Evolutionary conservation across 2,888 invertebrate genomes (phyloP), one percentile per base, ranked within the genome.

Genomic region (Coelogynopora nodosa): DNA sequence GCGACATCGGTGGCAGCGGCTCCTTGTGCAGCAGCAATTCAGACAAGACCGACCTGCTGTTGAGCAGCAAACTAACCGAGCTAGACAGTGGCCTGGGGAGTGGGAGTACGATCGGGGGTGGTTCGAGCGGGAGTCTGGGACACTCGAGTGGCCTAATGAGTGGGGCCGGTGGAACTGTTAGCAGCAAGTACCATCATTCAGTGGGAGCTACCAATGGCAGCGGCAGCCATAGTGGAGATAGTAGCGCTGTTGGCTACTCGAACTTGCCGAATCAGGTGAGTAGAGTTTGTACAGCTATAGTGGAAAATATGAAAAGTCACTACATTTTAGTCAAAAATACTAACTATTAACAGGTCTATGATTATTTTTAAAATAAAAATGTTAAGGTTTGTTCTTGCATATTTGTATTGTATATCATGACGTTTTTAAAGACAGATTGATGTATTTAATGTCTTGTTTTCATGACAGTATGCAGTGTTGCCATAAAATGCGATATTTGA

Each of bases 221-320:
- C 49, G 18, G 18, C 18, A 10, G 5, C 18, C 49, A 49, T 49
- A 18, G 5, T 49, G 49, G 49, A 10, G 49, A 86, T 87, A 30
- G 86, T 87, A 30, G 86, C 85, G 23, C 23, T 13, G 30, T 84
- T 29, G 83, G 83, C 13, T 82, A 82, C 83, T 82, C 83, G n/a
- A 82, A 82, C n/a, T n/a, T 82, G 0, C 83, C 83, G 13, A 82
- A 82, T 82, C 83, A 82, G 28, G 83, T 82, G n/a, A 5, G 83
- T n/a, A n/a, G n/a, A n/a, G n/a, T n/a, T n/a, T n/a, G n/a, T n/a
- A n/a, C n/a, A n/a, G n/a, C n/a, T n/a, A n/a, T n/a, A n/a, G n/a
- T n/a, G n/a, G n/a, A n/a, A n/a, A n/a, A n/a, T n/a, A n/a, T n/a
- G n/a, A n/a, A n/a, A n/a, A n/a, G n/a, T n/a, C n/a, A n/a, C n/a